These are phyloP conservation scores for Paramormyrops hopkinsi DNA, from an alignment of 2,797 vertebrate genomes.

Conservation along the genomic window DNA sequence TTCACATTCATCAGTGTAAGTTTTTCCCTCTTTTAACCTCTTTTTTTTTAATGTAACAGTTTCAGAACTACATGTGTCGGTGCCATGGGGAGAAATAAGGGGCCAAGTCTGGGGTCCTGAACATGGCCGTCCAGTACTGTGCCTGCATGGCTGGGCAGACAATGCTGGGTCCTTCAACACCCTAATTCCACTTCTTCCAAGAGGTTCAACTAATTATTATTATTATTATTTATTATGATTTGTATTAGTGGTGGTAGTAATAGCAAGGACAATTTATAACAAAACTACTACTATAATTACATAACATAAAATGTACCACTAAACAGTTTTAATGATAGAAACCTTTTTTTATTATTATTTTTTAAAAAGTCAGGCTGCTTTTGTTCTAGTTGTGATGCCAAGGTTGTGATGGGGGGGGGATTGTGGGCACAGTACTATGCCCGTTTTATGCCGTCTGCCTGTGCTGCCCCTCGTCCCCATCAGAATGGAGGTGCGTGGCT, in stretches of 20 bases:
- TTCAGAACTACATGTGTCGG: conserved; percentile 58
- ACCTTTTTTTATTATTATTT: not conserved
- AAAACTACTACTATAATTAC: not conserved
- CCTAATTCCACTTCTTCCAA: conserved; percentile 66
- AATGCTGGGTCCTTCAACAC: conserved; percentile 67
- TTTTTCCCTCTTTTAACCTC: not conserved
- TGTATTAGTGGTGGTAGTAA: not conserved
- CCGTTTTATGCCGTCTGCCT: not conserved
- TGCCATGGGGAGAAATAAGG: conserved; percentile 68
- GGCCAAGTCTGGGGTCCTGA: conserved; percentile 65
- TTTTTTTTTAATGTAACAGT: conserved; percentile 26
- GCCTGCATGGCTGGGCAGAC: conserved; percentile 73
- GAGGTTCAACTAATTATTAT: conserved; percentile 45
- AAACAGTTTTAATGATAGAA: not conserved
- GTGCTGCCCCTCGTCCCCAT: not conserved
- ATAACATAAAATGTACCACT: not conserved
- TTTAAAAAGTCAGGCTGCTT: not conserved
- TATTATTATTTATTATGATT: not conserved
- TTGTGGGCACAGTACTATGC: not conserved
- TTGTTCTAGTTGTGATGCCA: not conserved
- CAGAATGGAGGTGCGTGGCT: conserved; percentile 73
- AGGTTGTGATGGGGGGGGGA: not conserved
- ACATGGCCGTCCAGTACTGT: conserved; percentile 61
- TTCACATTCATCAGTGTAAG: not conserved
- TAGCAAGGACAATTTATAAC: not conserved